Base-by-base conservation (phyloP, 2,888 invertebrate genomes). In the Caradrina kadenii region DNA sequence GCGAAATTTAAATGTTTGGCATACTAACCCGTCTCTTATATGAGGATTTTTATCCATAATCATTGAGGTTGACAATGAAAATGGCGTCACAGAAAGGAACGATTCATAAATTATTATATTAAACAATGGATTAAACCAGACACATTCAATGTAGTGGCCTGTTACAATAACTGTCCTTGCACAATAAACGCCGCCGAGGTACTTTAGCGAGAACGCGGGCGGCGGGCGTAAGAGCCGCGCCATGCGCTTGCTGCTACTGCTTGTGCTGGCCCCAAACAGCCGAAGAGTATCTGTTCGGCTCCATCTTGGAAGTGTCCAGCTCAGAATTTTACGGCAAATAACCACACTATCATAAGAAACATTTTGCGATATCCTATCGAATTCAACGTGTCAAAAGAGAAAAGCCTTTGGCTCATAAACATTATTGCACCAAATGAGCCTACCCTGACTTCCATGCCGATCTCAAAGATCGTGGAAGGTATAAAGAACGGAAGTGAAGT, bases 211-310 rank as follows among this genome's bases (percentile, higher is more conserved):
- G 86, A 89, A 86, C 87, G 89, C 89, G 79, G 92, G 94, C 91
- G 94, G 94, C 87, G 94, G 94, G 92, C 94, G 96, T 89, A 94
- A 92, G 88, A 90, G 93, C 90, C 95, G 95, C 86, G 94, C 93
- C 90, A 93, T 96, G 76, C 95, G 96, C 89, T 92, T 95, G 86
- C 92, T 96, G 79, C 86, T 95, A 70, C 90, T 96, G 82, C 92
- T 97, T 84, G 96, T 97, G 87, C 91, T 97, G 79, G 96, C 96
- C 73, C 96, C 97, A 26, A 64, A 96, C 97, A 64, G 96, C 96
- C 19, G 95, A 97, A 63, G 97, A 97, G 92, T 97, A 97, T 93
- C 96, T 97, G 76, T 97, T 97, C 93, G 97, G 97, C 83, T 96
- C 96, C 65, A 96, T 97, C 74, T 94, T 97, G 76, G 97, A 97